These are phyloP conservation scores for Drosophila stalkeri DNA, from an alignment of 2,888 invertebrate genomes.

Conservation along the genomic window DNA sequence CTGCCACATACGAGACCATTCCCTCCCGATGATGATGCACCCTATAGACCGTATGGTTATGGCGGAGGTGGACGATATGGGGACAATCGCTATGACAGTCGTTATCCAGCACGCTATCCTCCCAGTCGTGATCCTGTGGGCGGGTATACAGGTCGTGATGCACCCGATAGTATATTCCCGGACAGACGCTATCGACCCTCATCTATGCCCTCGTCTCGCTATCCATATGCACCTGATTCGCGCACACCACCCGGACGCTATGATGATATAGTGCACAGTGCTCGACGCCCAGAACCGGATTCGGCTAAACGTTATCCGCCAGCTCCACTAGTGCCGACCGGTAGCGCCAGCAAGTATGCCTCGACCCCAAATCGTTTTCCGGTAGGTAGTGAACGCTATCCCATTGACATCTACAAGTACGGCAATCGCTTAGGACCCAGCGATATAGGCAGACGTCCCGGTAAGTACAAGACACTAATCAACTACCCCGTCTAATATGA, in stretches of 20 bases:
- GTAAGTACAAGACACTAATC: slow-evolving; percentile 79
- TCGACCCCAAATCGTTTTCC: slow-evolving; percentile 86
- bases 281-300: slow-evolving; percentile 85
- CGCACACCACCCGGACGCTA: slow-evolving; percentile 77
- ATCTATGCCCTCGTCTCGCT: slow-evolving; percentile 83
- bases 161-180: slow-evolving; percentile 85
- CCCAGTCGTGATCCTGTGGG: slow-evolving; percentile 77
- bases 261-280: slow-evolving; percentile 82
- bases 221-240: slow-evolving; percentile 82
- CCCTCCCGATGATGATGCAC: slow-evolving; percentile 78
- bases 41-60: slow-evolving; percentile 81
- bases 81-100: slow-evolving; percentile 79
- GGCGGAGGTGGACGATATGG: slow-evolving; percentile 76
- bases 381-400: slow-evolving; percentile 86
- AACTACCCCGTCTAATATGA: slow-evolving; percentile 64
- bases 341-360: slow-evolving; percentile 86
- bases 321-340: slow-evolving; percentile 85
- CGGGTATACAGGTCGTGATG: slow-evolving; percentile 82
- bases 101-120: slow-evolving; percentile 77
- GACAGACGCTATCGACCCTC: slow-evolving; percentile 85
- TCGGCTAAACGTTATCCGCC: slow-evolving; percentile 86
- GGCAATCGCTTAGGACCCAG: slow-evolving; percentile 86
- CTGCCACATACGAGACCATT: slow-evolving; percentile 84
- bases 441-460: slow-evolving; percentile 83
- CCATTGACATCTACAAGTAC: slow-evolving; percentile 85